Evolutionary conservation across 2,888 invertebrate species (phyloP), one percentile per base, ranked within the genome.

Genomic region (Trichogramma dendrolimi): DNA sequence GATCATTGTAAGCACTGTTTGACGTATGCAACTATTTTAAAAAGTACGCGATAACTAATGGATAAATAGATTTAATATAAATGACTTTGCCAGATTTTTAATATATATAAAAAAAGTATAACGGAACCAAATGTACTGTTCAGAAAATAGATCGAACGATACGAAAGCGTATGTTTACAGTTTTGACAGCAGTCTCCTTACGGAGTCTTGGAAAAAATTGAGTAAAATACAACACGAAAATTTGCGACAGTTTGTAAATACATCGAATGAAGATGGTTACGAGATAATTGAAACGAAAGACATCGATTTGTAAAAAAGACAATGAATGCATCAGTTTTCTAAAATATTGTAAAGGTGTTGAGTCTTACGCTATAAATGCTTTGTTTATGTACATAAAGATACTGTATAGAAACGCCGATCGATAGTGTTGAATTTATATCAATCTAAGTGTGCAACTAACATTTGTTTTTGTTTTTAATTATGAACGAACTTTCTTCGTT

Each of bases 161-260:
- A 27, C 1, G 40, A 55, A 64, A 53, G 41, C 27, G 7, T 56
- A 50, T 54, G 53, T 38, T 51, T 50, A 56, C 46, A 38, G 5
- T 55, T 53, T 58, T 10, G 62, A 62, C 61, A 59, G 65, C 62
- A 67, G 61, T 50, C 59, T 65, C 58, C 62, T 54, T 55, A 56
- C 47, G 11, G 51, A 59, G 44, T 10, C n/a, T 49, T 47, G 41
- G 14, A 55, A 57, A 44, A 39, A 59, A 50, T 10, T 44, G 49
- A 49, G n/a, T 46, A 46, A 58, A 42, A 53, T 48, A 41, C 6
- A 38, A 44, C 1, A 39, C 5, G 10, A 40, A 55, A 58, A 54
- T 52, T 55, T 60, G 58, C 50, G 51, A 65, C 56, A 51, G 57
- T 59, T 54, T 66, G 63, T 66, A 66, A 59, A 66, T 63, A 66